phyloP scores from a whole-genome alignment of 2,888 invertebrate species.

The Slavum lentiscoides region DNA sequence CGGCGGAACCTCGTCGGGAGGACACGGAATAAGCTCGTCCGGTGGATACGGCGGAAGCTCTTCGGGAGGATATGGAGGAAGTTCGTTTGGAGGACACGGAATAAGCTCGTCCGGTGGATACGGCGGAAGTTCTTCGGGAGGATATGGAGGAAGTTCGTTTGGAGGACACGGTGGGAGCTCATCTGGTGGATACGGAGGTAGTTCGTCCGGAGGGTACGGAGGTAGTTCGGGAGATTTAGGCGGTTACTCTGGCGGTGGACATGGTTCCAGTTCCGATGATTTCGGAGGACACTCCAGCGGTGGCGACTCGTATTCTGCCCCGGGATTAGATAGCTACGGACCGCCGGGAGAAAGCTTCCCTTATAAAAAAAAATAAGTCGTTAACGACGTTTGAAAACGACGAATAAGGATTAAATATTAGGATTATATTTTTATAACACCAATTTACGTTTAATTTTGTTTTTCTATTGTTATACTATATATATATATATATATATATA shows the following conservation, averaged over 20 bases:
- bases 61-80: neutral
- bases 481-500: too few relatives aligned
- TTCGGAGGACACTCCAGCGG: conserved; percentile 12
- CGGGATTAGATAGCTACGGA: conserved; percentile 44
- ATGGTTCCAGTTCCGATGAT: conserved; percentile 31
- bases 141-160: neutral
- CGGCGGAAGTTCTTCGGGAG: neutral
- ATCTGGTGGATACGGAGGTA: too few relatives aligned
- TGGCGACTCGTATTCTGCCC: conserved; percentile 32
- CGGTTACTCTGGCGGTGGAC: conserved; percentile 11
- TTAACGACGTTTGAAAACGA: neutral
- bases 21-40: neutral
- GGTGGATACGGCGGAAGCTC: conserved; percentile 1
- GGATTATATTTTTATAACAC: conserved; percentile 3
- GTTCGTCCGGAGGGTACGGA: neutral
- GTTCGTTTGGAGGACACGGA: neutral
- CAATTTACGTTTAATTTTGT: conserved; percentile 26
- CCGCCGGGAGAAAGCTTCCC: conserved; percentile 38
- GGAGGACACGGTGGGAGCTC: too few relatives aligned
- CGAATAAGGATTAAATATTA: neutral
- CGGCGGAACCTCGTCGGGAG: neutral
- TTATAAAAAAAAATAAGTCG: conserved; percentile 33
- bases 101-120: neutral
- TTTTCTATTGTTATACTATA: conserved; percentile 36
- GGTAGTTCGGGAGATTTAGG: conserved; percentile 16